phyloP scores from a whole-genome alignment of 1,140 invertebrate genomes.

The Bathynomus jamesi region DNA sequence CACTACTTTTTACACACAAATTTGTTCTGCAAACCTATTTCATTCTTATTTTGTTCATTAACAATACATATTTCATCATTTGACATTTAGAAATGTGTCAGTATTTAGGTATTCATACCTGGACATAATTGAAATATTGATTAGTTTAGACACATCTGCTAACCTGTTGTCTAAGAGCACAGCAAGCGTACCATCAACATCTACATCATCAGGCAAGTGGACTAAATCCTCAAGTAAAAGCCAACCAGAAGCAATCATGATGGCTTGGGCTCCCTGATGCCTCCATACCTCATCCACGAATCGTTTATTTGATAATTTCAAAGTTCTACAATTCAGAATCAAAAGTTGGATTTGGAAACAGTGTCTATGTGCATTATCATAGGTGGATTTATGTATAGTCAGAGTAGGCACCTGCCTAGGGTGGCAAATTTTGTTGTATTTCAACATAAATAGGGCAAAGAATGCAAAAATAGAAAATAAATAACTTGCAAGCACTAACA shows the following conservation, averaged over 20 bases:
- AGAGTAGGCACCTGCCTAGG: too few relatives aligned
- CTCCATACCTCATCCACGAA: constrained; percentile 7
- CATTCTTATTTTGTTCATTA: too few relatives aligned
- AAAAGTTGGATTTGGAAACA: neutral
- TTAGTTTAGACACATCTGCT: neutral
- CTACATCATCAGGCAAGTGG: neutral
- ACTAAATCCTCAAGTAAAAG: neutral
- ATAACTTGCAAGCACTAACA: too few relatives aligned
- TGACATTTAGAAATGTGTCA: too few relatives aligned
- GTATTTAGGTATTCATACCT: neutral
- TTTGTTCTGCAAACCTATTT: too few relatives aligned
- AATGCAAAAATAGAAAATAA: too few relatives aligned
- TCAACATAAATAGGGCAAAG: too few relatives aligned
- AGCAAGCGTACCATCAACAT: neutral
- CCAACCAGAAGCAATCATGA: constrained; percentile 16
- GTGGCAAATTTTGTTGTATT: too few relatives aligned
- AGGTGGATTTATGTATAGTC: neutral
- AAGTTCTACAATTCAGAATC: neutral
- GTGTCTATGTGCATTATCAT: neutral
- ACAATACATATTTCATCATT: too few relatives aligned
- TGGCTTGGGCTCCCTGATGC: constrained; percentile 1
- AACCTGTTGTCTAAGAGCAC: constrained; percentile 16
- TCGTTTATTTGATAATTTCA: constrained; percentile 11
- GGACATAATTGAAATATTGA: neutral
- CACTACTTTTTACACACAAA: too few relatives aligned